Conservation (phyloP, 2,113 vertebrate species). For the Tetrao urogallus region DNA sequence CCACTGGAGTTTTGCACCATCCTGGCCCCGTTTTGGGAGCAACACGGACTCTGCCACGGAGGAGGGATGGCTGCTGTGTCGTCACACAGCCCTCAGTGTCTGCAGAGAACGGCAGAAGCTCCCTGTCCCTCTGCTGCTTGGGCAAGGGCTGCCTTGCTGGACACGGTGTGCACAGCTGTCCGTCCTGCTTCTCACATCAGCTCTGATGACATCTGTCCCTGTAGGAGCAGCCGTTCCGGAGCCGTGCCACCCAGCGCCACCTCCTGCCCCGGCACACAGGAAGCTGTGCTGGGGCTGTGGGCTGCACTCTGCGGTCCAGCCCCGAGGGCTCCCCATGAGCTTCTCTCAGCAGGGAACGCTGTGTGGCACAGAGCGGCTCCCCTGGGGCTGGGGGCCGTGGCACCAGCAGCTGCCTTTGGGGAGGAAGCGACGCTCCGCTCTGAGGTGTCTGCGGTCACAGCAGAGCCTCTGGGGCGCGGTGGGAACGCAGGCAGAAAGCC, state of each 20-base stretch:
- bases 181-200: neutral
- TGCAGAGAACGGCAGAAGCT: neutral
- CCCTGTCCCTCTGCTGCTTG: too few relatives aligned
- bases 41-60: neutral
- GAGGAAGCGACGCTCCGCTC: neutral
- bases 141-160: neutral
- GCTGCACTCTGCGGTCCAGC: too few relatives aligned
- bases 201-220: neutral
- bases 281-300: neutral
- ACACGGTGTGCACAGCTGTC: accelerated
- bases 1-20: neutral
- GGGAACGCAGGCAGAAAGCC: neutral
- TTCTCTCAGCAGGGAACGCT: too few relatives aligned
- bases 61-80: accelerated
- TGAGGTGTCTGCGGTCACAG: neutral
- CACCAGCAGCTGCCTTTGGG: accelerated
- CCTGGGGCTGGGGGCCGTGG: accelerated
- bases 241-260: neutral
- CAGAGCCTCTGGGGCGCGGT: neutral
- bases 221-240: too few relatives aligned
- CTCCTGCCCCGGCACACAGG: accelerated
- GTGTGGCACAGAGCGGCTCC: too few relatives aligned
- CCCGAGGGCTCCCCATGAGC: too few relatives aligned
- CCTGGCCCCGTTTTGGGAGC: neutral
- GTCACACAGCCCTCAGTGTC: neutral